Evolutionary conservation across 2,888 invertebrate genomes (phyloP).

Genomic region (Taenaris catops): DNA sequence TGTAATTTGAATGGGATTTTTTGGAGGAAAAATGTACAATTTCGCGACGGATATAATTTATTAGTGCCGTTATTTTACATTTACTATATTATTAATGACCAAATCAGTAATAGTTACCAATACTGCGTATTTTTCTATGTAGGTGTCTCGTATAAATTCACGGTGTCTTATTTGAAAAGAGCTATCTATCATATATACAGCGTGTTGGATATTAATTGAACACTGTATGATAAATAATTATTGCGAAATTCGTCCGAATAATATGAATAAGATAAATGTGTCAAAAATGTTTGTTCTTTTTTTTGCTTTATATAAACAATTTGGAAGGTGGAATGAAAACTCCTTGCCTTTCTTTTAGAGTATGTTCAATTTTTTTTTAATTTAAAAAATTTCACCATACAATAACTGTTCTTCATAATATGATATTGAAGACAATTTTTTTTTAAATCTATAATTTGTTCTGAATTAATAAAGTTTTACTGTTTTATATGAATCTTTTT

Average conservation of each 20-base stretch:
- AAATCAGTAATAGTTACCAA: slow-evolving; percentile 21
- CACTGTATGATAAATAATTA: slow-evolving; percentile 12
- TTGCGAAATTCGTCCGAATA: slow-evolving; percentile 26
- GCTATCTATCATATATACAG: slow-evolving; percentile 7
- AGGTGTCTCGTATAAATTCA: slow-evolving; percentile 12
- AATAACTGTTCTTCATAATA: no score
- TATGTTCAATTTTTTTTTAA: no score
- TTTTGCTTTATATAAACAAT: slow-evolving; percentile 25
- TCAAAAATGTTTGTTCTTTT: no score
- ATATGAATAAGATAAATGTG: slow-evolving; percentile 28
- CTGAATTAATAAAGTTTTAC: no score
- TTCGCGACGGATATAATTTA: slow-evolving; percentile 15
- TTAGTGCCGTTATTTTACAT: background rate
- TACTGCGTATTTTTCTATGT: slow-evolving; percentile 18
- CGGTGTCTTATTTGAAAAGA: slow-evolving; percentile 12
- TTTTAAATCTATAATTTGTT: no score
- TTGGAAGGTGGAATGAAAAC: no score
- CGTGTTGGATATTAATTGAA: slow-evolving; percentile 14
- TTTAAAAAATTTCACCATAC: no score
- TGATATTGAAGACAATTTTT: no score
- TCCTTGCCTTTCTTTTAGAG: no score
- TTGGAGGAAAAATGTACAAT: slow-evolving; percentile 19
- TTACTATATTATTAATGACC: slow-evolving; percentile 12
- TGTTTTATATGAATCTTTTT: no score
- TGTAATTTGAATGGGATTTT: no score